Percentiles rank a stretch among this genome's conserved stretches.
These are phyloP conservation scores for Acrossocheilus wenchowensis DNA, from an alignment of 2,797 vertebrate genomes.

Conservation along the genomic window DNA sequence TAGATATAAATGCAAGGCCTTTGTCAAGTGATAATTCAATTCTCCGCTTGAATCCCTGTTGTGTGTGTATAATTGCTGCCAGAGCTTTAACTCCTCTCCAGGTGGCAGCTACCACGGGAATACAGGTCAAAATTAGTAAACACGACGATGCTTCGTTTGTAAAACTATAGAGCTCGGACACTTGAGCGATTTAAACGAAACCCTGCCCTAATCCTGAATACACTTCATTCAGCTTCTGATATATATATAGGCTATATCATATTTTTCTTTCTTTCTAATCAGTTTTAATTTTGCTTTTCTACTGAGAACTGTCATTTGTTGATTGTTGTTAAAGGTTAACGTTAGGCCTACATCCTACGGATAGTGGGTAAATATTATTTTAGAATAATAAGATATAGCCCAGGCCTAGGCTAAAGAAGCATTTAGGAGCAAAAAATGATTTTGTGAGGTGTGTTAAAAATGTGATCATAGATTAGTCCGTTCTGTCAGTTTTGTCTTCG, in stretches of 20 bases:
- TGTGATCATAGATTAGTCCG: not conserved
- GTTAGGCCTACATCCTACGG: rapidly evolving
- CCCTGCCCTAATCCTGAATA: not conserved
- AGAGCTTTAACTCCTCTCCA: slow-evolving; percentile 55
- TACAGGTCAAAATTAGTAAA: slow-evolving; percentile 63
- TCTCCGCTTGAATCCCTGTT: slow-evolving; percentile 60
- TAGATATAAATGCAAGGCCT: slow-evolving; percentile 8
- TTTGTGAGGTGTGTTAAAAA: not conserved
- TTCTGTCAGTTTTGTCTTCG: not conserved
- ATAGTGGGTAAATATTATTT: not conserved
- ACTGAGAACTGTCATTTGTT: not conserved
- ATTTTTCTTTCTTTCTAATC: not conserved
- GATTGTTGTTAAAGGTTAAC: not conserved
- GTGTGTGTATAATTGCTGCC: slow-evolving; percentile 73
- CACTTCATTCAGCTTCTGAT: not conserved
- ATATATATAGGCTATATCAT: no score
- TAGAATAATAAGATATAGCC: not conserved
- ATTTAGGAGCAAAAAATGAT: not conserved
- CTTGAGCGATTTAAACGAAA: not conserved
- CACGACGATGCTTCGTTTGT: slow-evolving; percentile 37
- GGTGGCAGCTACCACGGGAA: slow-evolving; percentile 67
- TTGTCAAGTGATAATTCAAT: slow-evolving; percentile 69
- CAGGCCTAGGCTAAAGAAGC: no score
- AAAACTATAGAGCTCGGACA: not conserved
- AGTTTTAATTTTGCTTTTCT: not conserved